Evolutionary conservation across 53 echinoderm and acorn worm genomes (phyloP).

Genomic region (Apostichopus leukothele): DNA sequence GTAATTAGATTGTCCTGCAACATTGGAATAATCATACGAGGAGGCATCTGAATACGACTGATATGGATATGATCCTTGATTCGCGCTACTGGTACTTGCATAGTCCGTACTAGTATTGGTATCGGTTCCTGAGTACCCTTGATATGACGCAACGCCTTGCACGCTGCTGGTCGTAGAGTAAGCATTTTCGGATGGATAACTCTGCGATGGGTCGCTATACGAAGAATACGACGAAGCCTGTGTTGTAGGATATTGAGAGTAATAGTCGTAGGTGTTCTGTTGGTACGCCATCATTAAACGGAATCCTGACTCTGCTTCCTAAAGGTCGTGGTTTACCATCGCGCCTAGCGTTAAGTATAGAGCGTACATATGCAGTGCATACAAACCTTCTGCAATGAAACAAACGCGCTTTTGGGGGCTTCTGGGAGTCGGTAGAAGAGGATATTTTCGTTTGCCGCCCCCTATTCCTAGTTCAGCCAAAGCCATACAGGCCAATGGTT

Average conservation of each 20-base stretch:
- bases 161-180: not conserved
- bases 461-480: no score
- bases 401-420: no score
- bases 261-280: constrained; percentile 11
- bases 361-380: not conserved
- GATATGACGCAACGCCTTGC: not conserved
- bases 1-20: not conserved
- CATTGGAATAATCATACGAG: not conserved
- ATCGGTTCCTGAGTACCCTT: not conserved
- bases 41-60: not conserved
- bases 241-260: constrained; percentile 16
- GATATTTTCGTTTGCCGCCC: no score
- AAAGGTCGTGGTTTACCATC: not conserved
- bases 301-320: no score
- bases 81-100: not conserved
- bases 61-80: not conserved
- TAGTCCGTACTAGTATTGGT: not conserved
- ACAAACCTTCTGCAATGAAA: no score
- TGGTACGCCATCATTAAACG: constrained; percentile 1
- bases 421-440: no score
- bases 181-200: not conserved
- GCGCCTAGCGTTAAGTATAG: not conserved
- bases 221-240: not conserved
- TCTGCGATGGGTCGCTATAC: not conserved
- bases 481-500: no score